Evolutionary conservation across 2,113 vertebrate genomes (phyloP).

Genomic region (Chaenogobius annularis): DNA sequence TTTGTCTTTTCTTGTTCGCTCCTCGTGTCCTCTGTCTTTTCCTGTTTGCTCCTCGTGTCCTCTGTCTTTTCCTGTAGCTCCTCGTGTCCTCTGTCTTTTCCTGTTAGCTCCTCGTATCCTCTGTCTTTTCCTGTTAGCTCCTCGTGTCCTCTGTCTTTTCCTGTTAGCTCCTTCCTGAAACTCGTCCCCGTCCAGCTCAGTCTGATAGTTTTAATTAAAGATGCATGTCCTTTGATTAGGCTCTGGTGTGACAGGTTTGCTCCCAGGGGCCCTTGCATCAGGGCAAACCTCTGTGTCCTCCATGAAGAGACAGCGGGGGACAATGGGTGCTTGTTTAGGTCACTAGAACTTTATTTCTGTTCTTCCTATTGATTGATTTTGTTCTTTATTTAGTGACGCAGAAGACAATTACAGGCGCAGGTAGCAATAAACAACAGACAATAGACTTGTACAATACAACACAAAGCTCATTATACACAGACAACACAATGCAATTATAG

Average conservation of each 20-base stretch:
- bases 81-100: background rate
- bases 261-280: background rate
- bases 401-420: too few relatives aligned
- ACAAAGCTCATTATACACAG: too few relatives aligned
- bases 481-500: too few relatives aligned
- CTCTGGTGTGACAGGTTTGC: slow-evolving; percentile 21
- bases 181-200: background rate
- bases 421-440: too few relatives aligned
- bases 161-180: background rate
- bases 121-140: background rate
- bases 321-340: background rate
- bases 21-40: too few relatives aligned
- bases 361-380: background rate
- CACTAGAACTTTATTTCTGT: background rate
- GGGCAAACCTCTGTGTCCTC: background rate
- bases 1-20: too few relatives aligned
- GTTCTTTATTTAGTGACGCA: too few relatives aligned
- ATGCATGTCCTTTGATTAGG: slow-evolving; percentile 27
- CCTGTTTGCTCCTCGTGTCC: too few relatives aligned
- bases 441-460: too few relatives aligned
- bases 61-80: too few relatives aligned
- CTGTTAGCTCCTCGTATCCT: background rate
- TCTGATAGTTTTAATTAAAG: slow-evolving; percentile 29
- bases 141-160: too few relatives aligned
- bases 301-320: background rate